phyloP scores from a whole-genome alignment of 2,888 invertebrate genomes.

The Lochmaea crataegi region DNA sequence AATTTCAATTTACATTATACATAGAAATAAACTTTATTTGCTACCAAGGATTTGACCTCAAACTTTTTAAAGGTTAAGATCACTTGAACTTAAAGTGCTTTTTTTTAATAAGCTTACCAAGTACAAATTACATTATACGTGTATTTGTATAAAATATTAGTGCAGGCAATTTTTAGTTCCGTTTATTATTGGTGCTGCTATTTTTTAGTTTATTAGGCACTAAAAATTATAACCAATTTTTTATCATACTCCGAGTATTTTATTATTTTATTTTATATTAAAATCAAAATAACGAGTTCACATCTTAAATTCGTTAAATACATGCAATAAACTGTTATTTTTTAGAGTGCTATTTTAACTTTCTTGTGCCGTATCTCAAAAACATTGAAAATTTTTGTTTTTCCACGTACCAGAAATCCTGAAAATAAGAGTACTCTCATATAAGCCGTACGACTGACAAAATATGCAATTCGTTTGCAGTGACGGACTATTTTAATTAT shows the following conservation, averaged over 20 bases:
- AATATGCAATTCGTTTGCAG: too few relatives aligned
- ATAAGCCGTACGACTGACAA: too few relatives aligned
- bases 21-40: not conserved
- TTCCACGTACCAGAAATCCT: too few relatives aligned
- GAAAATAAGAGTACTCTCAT: too few relatives aligned
- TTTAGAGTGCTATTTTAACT: too few relatives aligned
- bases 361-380: too few relatives aligned
- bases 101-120: slow-evolving; percentile 43
- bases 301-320: too few relatives aligned
- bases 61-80: slow-evolving; percentile 1
- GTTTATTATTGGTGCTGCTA: slow-evolving; percentile 47
- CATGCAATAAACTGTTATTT: too few relatives aligned
- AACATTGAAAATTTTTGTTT: too few relatives aligned
- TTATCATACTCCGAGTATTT: not conserved
- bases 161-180: slow-evolving; percentile 43
- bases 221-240: slow-evolving; percentile 37
- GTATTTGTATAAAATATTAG: slow-evolving; percentile 40
- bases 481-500: too few relatives aligned
- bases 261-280: too few relatives aligned
- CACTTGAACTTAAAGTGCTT: slow-evolving; percentile 42
- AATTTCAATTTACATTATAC: not conserved
- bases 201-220: slow-evolving; percentile 38
- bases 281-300: too few relatives aligned
- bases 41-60: slow-evolving; percentile 40
- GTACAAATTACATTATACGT: slow-evolving; percentile 48